phyloP scores from a whole-genome alignment of 1,140 invertebrate species.

The Apis cerana region DNA sequence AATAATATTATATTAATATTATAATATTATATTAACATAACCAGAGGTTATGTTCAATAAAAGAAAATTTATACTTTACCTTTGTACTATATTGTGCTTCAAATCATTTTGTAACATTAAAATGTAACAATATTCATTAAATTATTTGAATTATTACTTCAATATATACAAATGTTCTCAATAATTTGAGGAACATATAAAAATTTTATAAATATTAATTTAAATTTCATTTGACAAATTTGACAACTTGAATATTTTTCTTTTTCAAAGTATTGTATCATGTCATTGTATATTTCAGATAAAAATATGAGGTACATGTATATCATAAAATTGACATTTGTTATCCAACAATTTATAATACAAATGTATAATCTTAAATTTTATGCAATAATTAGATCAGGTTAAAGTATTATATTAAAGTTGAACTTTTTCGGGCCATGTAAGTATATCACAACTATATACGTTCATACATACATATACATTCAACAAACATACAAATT shows the following conservation, averaged over 20 bases:
- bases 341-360: slow-evolving; percentile 33
- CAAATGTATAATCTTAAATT: slow-evolving; percentile 16
- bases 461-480: slow-evolving; percentile 28
- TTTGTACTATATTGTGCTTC: not conserved
- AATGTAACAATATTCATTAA: not conserved
- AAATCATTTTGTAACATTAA: not conserved
- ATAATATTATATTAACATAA: not conserved
- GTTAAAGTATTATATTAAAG: not conserved
- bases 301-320: slow-evolving; percentile 17
- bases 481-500: slow-evolving; percentile 48
- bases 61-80: slow-evolving; percentile 6
- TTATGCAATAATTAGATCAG: slow-evolving; percentile 27
- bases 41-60: not conserved
- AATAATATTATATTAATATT: not conserved
- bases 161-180: not conserved
- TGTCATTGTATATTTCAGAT: slow-evolving; percentile 19
- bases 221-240: not conserved
- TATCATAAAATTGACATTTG: slow-evolving; percentile 57
- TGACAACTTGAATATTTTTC: too few relatives aligned
- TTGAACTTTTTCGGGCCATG: slow-evolving; percentile 41
- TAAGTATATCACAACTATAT: slow-evolving; percentile 38
- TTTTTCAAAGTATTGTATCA: not conserved
- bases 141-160: not conserved
- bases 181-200: not conserved
- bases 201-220: not conserved